phyloP scores from a whole-genome alignment of 2,888 invertebrate species.

The Synanthedon vespiformis region DNA sequence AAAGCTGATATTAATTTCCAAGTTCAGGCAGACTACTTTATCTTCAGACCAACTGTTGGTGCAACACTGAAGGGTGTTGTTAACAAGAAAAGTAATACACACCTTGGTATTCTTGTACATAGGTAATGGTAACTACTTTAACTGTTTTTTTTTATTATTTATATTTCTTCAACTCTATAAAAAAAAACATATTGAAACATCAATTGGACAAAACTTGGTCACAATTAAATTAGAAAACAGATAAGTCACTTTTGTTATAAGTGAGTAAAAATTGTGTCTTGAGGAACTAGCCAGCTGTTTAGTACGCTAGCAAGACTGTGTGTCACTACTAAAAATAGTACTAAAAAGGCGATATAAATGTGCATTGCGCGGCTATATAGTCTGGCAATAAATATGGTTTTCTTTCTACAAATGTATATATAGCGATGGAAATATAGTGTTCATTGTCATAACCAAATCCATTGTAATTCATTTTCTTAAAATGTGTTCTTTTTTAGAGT shows the following conservation, averaged over 20 bases:
- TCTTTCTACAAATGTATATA: too few species aligned
- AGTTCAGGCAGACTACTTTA: slow-evolving; percentile 76
- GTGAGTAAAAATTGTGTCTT: too few species aligned
- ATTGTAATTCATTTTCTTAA: neutral
- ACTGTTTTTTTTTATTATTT: neutral
- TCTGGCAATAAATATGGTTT: too few species aligned
- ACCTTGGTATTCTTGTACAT: slow-evolving; percentile 77
- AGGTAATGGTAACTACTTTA: slow-evolving; percentile 29
- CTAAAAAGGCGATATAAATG: too few species aligned
- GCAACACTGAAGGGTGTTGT: slow-evolving; percentile 73
- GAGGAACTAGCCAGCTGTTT: too few species aligned
- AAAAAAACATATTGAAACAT: too few species aligned
- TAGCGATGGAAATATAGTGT: neutral
- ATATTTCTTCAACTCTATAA: neutral
- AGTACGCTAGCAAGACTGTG: too few species aligned
- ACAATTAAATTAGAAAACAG: neutral
- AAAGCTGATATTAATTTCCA: slow-evolving; percentile 74
- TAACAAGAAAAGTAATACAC: slow-evolving; percentile 75
- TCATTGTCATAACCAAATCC: neutral
- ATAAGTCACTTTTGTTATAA: neutral
- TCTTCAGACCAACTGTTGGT: slow-evolving; percentile 73
- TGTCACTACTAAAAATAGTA: too few species aligned
- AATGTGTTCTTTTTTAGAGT: slow-evolving; percentile 36
- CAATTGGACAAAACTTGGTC: neutral
- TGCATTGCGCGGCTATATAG: too few species aligned